Percentiles rank a stretch among this genome's conserved stretches.
phyloP scores from a whole-genome alignment of 2,113 vertebrate species.

The Ctenomys sociabilis region DNA sequence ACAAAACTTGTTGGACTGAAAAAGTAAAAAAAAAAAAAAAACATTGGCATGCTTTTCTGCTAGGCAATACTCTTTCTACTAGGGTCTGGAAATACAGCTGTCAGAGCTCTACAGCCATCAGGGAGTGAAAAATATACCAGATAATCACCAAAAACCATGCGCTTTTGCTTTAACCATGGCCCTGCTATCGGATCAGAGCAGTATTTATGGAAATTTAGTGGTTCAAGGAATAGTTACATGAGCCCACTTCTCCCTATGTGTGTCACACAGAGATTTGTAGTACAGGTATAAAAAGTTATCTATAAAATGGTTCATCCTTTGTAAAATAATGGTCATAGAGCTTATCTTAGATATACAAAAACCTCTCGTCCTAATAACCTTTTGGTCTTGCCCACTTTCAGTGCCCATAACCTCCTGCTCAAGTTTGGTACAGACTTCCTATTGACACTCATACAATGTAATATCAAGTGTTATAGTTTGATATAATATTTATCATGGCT shows the following conservation, averaged over 20 bases:
- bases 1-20: neutral
- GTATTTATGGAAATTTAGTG: neutral
- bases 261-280: neutral
- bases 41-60: neutral
- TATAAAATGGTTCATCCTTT: neutral
- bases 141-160: neutral
- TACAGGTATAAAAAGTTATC: neutral
- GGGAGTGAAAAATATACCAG: neutral
- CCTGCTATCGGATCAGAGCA: neutral
- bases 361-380: neutral
- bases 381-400: neutral
- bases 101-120: neutral
- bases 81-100: neutral
- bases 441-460: no score
- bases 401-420: neutral
- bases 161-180: neutral
- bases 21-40: neutral
- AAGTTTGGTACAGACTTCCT: neutral
- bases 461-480: neutral
- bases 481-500: neutral
- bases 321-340: neutral
- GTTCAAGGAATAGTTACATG: neutral
- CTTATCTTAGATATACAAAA: neutral
- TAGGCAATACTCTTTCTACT: neutral
- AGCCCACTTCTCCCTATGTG: neutral